Evolutionary conservation across 2,797 vertebrate genomes (phyloP), one percentile per base, ranked within the genome.

Genomic region (Melanotaenia nigrans): DNA sequence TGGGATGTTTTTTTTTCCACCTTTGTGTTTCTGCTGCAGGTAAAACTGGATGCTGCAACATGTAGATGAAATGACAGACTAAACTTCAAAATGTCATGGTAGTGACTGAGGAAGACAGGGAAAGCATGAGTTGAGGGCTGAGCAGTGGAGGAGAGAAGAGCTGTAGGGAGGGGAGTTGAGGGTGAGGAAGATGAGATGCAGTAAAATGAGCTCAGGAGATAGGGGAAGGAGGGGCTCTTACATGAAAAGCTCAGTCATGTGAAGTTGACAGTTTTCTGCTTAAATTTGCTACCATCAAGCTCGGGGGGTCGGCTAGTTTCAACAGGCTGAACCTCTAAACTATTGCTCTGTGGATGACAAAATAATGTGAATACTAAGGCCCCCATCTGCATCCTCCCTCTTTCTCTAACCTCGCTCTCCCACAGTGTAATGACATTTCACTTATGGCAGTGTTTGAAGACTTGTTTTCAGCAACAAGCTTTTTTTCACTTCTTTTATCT

Each of bases 391-490:
- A 28, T 68, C 70, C 57, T 36, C 42, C n/a, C 40, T 47, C 57
- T 42, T 58, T 47, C 12, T 42, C 20, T 25, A 61, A 56, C 75
- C 67, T 51, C 36, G 1, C 47, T 24, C 61, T 70, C 49, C 68
- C 25, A 53, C 70, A 33, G 69, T 51, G 57, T 65, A 77, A 71
- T 72, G 74, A 76, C 82, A 64, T 79, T 61, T 47, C 64, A 69
- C 77, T 64, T 68, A 59, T 30, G 13, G 56, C 42, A 69, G 62
- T 22, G 25, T 71, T 68, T 63, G 5, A 49, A 54, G 53, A 61
- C 58, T 45, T 55, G 58, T 82, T 82, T 77, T 69, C 57, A 73
- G 71, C 84, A 82, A 69, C 78, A 75, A 73, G 73, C 81, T 61
- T 57, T 45, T 78, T 75, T 78, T 8, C n/a, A 30, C 65, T 65